phyloP scores from a whole-genome alignment of 2,888 invertebrate species.

The Nasonia oneida region DNA sequence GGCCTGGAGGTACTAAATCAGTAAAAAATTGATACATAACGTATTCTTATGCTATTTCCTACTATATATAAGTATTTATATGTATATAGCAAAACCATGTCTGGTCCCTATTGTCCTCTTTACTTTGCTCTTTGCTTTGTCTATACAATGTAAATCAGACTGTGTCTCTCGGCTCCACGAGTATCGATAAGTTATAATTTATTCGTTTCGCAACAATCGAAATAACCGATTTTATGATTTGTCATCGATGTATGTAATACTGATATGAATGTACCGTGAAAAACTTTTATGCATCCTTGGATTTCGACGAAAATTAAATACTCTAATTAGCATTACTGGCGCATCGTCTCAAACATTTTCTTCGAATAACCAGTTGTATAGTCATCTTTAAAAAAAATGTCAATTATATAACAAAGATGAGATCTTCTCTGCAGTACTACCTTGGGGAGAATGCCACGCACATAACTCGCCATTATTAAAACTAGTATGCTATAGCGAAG shows the following conservation, averaged over 20 bases:
- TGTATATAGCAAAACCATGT: too few relatives aligned
- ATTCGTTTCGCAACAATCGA: neutral
- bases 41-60: too few relatives aligned
- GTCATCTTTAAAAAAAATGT: neutral
- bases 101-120: too few relatives aligned
- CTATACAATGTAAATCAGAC: neutral
- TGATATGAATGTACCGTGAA: too few relatives aligned
- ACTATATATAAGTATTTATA: too few relatives aligned
- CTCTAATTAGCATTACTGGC: too few relatives aligned
- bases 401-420: conserved; percentile 41
- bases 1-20: too few relatives aligned
- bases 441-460: conserved; percentile 14
- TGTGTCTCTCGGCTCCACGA: neutral
- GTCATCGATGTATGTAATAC: too few relatives aligned
- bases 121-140: neutral
- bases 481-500: neutral
- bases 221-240: neutral
- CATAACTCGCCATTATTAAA: neutral
- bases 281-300: too few relatives aligned
- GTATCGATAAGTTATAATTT: neutral
- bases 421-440: conserved; percentile 7
- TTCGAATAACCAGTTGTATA: neutral
- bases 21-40: too few relatives aligned
- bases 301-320: too few relatives aligned
- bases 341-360: neutral